These are phyloP conservation scores for Meteorus cinctellus DNA, from an alignment of 2,888 invertebrate species.

Conservation along the genomic window DNA sequence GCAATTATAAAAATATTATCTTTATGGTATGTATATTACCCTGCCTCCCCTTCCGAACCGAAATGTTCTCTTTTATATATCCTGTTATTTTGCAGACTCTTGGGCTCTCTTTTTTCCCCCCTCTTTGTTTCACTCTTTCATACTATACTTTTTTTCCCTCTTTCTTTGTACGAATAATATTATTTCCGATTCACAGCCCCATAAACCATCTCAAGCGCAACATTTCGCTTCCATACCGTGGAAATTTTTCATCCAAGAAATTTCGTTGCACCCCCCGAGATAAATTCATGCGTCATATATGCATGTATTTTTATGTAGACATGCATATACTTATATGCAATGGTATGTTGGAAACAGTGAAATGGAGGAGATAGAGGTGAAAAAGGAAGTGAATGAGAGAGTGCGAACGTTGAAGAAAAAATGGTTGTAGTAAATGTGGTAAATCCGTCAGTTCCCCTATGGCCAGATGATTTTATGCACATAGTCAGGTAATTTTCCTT, in stretches of 20 bases:
- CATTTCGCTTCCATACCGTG: constrained; percentile 34
- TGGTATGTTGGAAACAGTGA: neutral
- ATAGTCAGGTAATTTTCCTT: neutral
- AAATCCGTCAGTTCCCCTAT: constrained; percentile 19
- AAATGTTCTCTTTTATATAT: neutral
- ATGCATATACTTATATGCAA: constrained; percentile 8
- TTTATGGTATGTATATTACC: constrained; percentile 35
- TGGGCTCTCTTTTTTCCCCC: neutral
- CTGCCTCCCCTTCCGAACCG: neutral
- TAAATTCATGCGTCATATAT: constrained; percentile 38
- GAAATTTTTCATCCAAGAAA: constrained; percentile 38
- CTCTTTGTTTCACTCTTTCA: neutral
- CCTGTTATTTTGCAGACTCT: neutral
- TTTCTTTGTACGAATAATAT: constrained; percentile 42
- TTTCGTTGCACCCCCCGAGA: constrained; percentile 36
- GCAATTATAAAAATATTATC: constrained; percentile 48
- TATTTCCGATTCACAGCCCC: constrained; percentile 44
- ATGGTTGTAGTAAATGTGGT: constrained; percentile 13
- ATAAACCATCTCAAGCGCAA: constrained; percentile 43
- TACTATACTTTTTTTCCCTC: constrained; percentile 14
- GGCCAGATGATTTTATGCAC: neutral
- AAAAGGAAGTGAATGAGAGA: neutral
- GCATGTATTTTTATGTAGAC: constrained; percentile 32
- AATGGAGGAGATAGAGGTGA: neutral
- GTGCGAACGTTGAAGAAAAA: neutral